These are phyloP conservation scores for Ammodramus savannarum DNA, from an alignment of 2,113 vertebrate species.

Conservation along the genomic window DNA sequence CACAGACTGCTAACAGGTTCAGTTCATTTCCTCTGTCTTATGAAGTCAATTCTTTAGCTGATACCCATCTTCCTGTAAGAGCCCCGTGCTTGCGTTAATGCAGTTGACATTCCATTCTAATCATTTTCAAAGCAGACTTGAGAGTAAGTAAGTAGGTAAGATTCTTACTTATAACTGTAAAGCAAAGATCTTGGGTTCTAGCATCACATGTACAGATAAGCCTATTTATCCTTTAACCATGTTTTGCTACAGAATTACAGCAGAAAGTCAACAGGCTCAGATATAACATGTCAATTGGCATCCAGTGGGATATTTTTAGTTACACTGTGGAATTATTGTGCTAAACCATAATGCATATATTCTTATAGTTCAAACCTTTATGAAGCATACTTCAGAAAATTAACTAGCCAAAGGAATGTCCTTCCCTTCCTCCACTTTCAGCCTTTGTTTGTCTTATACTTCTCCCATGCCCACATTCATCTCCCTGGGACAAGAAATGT, in stretches of 20 bases:
- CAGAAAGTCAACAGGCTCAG: neutral
- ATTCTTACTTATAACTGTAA: neutral
- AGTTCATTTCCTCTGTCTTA: neutral
- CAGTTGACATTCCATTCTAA: neutral
- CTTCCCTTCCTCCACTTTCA: neutral
- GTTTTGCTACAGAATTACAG: neutral
- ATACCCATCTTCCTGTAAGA: neutral
- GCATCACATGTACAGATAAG: neutral
- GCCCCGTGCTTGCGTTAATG: neutral
- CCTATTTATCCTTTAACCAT: neutral
- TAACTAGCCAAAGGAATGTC: neutral
- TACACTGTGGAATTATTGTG: neutral
- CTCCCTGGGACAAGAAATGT: neutral
- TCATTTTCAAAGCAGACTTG: neutral
- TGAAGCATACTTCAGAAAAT: neutral
- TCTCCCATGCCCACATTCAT: neutral
- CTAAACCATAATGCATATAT: neutral
- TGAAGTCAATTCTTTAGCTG: neutral
- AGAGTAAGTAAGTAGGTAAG: neutral
- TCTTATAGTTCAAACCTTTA: neutral
- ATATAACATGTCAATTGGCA: rapidly evolving
- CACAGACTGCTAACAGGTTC: neutral
- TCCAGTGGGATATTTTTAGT: neutral
- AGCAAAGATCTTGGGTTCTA: neutral
- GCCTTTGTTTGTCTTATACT: neutral